These are phyloP conservation scores for Charina bottae DNA, from an alignment of 2,113 vertebrate genomes.

Conservation along the genomic window DNA sequence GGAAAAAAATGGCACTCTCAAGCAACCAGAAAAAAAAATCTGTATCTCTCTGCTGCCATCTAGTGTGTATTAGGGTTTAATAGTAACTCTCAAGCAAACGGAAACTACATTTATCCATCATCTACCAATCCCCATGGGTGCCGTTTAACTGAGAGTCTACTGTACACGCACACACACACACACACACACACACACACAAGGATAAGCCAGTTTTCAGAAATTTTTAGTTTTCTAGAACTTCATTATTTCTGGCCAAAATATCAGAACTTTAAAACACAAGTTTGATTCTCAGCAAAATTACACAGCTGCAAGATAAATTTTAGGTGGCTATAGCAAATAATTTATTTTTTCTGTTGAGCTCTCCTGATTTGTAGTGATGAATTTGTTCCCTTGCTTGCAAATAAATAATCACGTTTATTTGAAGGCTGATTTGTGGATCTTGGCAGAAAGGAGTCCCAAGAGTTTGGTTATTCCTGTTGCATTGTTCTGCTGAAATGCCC, in stretches of 20 bases:
- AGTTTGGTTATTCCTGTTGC: not conserved
- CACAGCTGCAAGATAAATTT: not conserved
- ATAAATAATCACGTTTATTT: not conserved
- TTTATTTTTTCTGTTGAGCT: not conserved
- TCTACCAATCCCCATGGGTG: too few species aligned
- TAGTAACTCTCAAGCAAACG: too few species aligned
- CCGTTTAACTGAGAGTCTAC: too few species aligned
- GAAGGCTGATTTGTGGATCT: not conserved
- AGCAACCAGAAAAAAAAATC: too few species aligned
- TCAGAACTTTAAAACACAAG: not conserved
- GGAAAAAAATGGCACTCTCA: too few species aligned
- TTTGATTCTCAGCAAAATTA: not conserved
- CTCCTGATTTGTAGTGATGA: not conserved
- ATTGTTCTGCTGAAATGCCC: not conserved
- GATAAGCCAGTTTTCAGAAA: not conserved
- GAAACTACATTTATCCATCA: too few species aligned
- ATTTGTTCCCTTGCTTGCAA: not conserved
- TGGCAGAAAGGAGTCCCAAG: not conserved
- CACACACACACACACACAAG: not conserved
- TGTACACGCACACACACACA: too few species aligned
- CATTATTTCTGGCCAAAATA: not conserved
- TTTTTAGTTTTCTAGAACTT: not conserved
- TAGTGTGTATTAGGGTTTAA: too few species aligned
- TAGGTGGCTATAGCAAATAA: not conserved
- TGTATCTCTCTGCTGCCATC: too few species aligned